These are phyloP conservation scores for Masticophis lateralis DNA, from an alignment of 2,797 vertebrate genomes.

Conservation along the genomic window DNA sequence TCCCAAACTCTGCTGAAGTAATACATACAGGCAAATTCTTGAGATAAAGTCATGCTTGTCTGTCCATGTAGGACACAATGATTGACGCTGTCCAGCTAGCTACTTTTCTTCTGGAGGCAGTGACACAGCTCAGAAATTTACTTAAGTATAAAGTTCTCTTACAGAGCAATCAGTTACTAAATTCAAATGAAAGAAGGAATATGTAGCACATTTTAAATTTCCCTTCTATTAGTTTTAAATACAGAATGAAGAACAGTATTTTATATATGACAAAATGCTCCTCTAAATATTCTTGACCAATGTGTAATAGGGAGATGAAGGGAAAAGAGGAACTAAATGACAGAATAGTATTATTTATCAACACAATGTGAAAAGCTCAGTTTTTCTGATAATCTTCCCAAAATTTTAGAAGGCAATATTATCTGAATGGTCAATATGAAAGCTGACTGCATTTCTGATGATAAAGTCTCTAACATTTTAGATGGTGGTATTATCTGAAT, in stretches of 20 bases:
- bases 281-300: background rate
- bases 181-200: background rate
- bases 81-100: slow-evolving; percentile 28
- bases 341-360: background rate
- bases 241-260: slow-evolving; percentile 17
- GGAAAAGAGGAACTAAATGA: background rate
- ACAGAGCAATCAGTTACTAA: slow-evolving; percentile 39
- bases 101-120: slow-evolving; percentile 33
- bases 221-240: slow-evolving; percentile 37
- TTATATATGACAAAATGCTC: background rate
- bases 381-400: background rate
- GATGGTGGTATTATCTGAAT: background rate
- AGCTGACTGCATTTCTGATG: background rate
- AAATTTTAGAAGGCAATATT: background rate
- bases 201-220: slow-evolving; percentile 22
- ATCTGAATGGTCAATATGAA: background rate
- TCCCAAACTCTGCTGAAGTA: background rate
- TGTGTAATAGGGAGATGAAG: background rate
- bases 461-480: background rate
- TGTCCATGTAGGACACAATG: background rate
- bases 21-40: background rate
- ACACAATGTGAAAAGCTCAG: background rate
- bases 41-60: accelerated
- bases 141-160: slow-evolving; percentile 24
- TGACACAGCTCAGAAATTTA: slow-evolving; percentile 22